Evolutionary conservation across 2,888 invertebrate genomes (phyloP), one percentile per base, ranked within the genome.

Genomic region (Rutpela maculata): DNA sequence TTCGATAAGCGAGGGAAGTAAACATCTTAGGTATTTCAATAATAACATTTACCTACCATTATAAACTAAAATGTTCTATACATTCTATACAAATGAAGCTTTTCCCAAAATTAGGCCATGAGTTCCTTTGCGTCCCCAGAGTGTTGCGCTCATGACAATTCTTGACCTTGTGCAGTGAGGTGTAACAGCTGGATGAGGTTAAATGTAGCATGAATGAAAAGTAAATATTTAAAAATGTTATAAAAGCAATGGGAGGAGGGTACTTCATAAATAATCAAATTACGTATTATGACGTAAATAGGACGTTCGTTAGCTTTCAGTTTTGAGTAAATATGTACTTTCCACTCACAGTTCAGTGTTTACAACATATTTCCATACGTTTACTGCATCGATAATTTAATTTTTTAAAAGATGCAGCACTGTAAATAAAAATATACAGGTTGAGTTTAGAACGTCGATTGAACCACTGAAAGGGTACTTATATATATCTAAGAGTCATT

Each of bases 301-400:
- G 18, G 59, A 59, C 19, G 59, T 59, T 59, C 22, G 59, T 59
- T 59, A 22, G 59, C 59, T 59, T 22, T 59, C 59, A 59, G 59
- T 22, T 59, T 59, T 59, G 59, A 19, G 59, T 59, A 59, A 59
- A 59, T 59, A 59, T 59, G 22, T 59, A 19, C 19, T 11, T 59
- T 22, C 59, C 59, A 50, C 50, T 50, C 50, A 43, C 43, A n/a
- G n/a, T 50, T 50, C 7, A 15, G 12, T n/a, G n/a, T 50, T n/a
- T 50, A n/a, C 50, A 35, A 9, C 31, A 35, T 35, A 35, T 35
- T 35, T 35, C 31, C 31, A 35, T 35, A 35, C 31, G 7, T 35
- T 35, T 35, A 35, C 6, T 35, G 31, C 31, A 35, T 35, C 31
- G 31, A 35, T 7, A 35, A 9, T 35, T 35, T 35, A 35, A 35